Evolutionary conservation across 2,888 invertebrate genomes (phyloP), one percentile per base, ranked within the genome.

Genomic region (Melikaiella ostensackeni): DNA sequence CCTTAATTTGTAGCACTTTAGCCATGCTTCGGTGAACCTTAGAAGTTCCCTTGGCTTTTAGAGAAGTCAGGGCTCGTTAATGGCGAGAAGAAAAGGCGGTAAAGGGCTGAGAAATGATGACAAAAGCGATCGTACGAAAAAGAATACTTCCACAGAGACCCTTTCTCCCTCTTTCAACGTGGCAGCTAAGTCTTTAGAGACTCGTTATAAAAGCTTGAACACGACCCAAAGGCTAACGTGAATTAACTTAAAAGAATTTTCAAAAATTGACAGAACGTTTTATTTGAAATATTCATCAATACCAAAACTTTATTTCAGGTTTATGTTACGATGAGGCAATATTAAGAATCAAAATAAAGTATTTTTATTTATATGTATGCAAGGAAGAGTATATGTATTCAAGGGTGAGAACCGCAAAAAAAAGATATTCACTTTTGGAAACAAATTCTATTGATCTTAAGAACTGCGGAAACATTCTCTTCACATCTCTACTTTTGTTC

Each of bases 41-140:
- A 62, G 35, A 63, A 63, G 63, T 35, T 63, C n/a, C 33, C 35
- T 30, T 4, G 21, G 33, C 50, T n/a, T 63, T 35, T 3, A 35
- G 8, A 63, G 35, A 35, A 35, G 63, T n/a, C 21, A 63, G 21
- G 11, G 35, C 9, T 35, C 83, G 80, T 85, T 85, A 85, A 85
- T 83, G 79, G 82, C 73, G 70, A 7, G 81, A 82, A 83, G 76
- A 78, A 66, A 81, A 2, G 77, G 64, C 81, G 81, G 80, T 81
- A 82, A 84, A 81, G 75, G 78, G 30, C 77, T 33, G 75, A 63
- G 77, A 77, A 73, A 63, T 78, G 75, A 63, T 79, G 84, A 82
- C 81, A 81, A 83, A 84, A 80, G 79, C 79, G 85, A 80, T 79
- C 80, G n/a, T 35, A n/a, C 35, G 63, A 35, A 35, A 27, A 63